These are phyloP conservation scores for Chaenogobius annularis DNA, from an alignment of 2,113 vertebrate genomes.

Conservation along the genomic window DNA sequence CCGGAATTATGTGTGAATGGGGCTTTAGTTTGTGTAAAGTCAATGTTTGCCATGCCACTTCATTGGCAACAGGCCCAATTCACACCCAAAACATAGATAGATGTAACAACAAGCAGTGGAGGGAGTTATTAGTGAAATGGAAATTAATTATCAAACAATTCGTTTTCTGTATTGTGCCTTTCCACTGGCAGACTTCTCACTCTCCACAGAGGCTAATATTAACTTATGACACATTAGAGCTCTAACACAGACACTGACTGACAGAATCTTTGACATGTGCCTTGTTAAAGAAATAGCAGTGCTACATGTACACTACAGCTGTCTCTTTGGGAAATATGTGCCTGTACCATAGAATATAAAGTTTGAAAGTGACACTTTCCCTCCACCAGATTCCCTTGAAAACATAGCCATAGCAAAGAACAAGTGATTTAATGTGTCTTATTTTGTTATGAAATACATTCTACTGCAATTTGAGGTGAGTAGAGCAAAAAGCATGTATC, in stretches of 20 bases:
- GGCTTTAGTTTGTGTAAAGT: too few relatives aligned
- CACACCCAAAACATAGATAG: not conserved
- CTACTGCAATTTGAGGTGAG: too few relatives aligned
- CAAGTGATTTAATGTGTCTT: too few relatives aligned
- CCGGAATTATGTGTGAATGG: too few relatives aligned
- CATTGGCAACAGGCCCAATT: too few relatives aligned
- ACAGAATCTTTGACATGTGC: slow-evolving; percentile 1
- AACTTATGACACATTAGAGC: not conserved
- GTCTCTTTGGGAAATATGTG: not conserved
- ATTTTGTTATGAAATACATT: too few relatives aligned
- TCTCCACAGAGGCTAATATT: not conserved
- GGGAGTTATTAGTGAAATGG: not conserved
- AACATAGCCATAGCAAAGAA: not conserved
- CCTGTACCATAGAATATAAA: not conserved
- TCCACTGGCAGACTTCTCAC: not conserved
- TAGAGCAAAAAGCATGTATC: too few relatives aligned
- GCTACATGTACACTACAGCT: not conserved
- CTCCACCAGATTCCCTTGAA: not conserved
- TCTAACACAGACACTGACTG: not conserved
- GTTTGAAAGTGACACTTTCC: not conserved
- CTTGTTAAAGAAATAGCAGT: not conserved
- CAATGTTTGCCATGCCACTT: too few relatives aligned
- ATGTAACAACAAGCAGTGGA: too few relatives aligned
- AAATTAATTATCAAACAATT: not conserved
- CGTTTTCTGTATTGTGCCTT: not conserved